These are phyloP conservation scores for Boleophthalmus pectinirostris DNA, from an alignment of 2,113 vertebrate species.

Conservation along the genomic window DNA sequence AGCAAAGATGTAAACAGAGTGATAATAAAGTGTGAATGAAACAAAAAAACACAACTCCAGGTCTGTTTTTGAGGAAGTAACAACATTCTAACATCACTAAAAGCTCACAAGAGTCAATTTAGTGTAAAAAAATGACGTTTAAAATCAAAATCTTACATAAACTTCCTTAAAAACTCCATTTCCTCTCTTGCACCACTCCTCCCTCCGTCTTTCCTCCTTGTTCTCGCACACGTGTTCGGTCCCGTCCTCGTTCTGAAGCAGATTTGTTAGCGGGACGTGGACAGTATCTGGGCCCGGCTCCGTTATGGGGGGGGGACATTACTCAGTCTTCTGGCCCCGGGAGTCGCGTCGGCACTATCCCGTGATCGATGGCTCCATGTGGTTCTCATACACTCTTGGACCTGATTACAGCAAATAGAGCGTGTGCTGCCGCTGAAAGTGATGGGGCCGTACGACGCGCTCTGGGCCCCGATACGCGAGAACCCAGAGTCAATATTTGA, in stretches of 20 bases:
- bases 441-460: not conserved
- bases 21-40: too few species aligned
- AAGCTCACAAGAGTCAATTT: too few species aligned
- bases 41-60: too few species aligned
- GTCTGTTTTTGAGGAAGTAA: too few species aligned
- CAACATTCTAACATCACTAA: too few species aligned
- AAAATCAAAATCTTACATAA: too few species aligned
- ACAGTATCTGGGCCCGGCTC: not conserved
- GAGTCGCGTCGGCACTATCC: not conserved
- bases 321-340: not conserved
- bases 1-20: too few species aligned
- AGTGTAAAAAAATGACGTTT: too few species aligned
- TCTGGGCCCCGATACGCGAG: not conserved
- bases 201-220: slow-evolving; percentile 7
- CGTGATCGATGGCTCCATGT: not conserved
- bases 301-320: not conserved
- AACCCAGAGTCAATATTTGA: not conserved
- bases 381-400: not conserved
- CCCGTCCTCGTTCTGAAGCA: not conserved
- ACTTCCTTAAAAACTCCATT: too few species aligned
- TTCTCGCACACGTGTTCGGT: slow-evolving; percentile 11
- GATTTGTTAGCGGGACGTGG: slow-evolving; percentile 8
- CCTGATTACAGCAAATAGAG: not conserved
- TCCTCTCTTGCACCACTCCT: too few species aligned
- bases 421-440: not conserved